phyloP scores from a whole-genome alignment of 2,888 invertebrate genomes.

The Portevinia maculata region DNA sequence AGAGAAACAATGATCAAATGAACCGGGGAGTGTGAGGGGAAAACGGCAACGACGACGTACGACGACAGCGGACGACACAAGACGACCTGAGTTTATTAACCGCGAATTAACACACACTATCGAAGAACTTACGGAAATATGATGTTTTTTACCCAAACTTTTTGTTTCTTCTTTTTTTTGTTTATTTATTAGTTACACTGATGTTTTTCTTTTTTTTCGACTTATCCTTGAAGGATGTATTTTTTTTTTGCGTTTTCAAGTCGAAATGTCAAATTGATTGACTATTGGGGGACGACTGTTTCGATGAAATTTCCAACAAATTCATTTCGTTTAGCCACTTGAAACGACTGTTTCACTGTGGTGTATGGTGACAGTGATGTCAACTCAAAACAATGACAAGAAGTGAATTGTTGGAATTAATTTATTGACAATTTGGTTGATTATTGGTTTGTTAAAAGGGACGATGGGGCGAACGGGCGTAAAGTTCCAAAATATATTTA shows the following conservation, averaged over 20 bases:
- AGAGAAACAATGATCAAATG: slow-evolving; percentile 30
- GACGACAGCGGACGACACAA: slow-evolving; percentile 29
- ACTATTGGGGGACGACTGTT: too few relatives aligned
- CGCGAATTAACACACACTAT: slow-evolving; percentile 73
- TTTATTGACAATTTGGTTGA: slow-evolving; percentile 6
- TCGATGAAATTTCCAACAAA: not conserved
- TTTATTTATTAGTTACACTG: slow-evolving; percentile 66
- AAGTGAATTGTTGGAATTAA: slow-evolving; percentile 1
- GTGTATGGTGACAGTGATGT: not conserved
- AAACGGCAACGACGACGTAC: slow-evolving; percentile 31
- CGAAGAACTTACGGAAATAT: slow-evolving; percentile 66
- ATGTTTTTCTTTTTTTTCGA: slow-evolving; percentile 18
- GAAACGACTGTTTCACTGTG: too few relatives aligned
- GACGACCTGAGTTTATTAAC: slow-evolving; percentile 72
- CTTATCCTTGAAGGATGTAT: slow-evolving; percentile 40
- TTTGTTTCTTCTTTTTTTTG: slow-evolving; percentile 44
- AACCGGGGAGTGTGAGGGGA: slow-evolving; percentile 59
- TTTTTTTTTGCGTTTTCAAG: not conserved
- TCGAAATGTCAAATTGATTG: slow-evolving; percentile 9
- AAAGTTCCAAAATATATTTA: slow-evolving; percentile 50
- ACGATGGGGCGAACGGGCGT: slow-evolving; percentile 29
- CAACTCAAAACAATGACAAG: slow-evolving; percentile 41
- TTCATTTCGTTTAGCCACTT: too few relatives aligned
- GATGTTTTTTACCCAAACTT: slow-evolving; percentile 12
- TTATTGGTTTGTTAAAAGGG: slow-evolving; percentile 22